These are phyloP conservation scores for rabbit (Oryctolagus cuniculus) DNA, from an alignment of 2,113 vertebrate species.

Conservation along the genomic window DNA sequence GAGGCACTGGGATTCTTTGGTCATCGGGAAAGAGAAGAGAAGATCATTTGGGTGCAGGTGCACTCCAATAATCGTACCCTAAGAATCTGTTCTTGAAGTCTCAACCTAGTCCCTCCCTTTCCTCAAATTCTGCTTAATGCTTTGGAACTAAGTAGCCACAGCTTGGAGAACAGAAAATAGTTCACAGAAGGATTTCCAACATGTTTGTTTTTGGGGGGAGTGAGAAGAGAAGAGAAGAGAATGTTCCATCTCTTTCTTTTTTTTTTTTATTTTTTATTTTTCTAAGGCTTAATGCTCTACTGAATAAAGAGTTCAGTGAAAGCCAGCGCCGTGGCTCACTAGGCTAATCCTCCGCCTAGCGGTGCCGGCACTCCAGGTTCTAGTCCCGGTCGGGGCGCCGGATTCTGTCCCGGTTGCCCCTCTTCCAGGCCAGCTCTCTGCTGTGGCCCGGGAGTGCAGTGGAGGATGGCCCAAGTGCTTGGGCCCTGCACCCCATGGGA, in stretches of 20 bases:
- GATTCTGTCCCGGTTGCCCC: no score
- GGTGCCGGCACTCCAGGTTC: no score
- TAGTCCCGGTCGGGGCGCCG: no score
- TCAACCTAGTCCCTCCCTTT: background rate
- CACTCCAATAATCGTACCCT: background rate
- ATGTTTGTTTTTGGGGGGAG: background rate
- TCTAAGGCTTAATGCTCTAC: no score
- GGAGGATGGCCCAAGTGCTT: no score
- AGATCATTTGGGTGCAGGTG: background rate
- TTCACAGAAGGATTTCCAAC: background rate
- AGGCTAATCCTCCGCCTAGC: no score
- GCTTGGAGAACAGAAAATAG: background rate
- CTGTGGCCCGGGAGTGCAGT: no score
- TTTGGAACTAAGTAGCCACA: background rate
- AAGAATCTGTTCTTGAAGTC: background rate
- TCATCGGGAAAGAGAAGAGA: background rate
- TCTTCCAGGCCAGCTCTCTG: no score
- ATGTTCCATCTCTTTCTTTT: background rate
- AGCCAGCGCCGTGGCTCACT: no score
- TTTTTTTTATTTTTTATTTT: no score
- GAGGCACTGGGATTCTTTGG: background rate
- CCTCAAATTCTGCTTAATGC: background rate
- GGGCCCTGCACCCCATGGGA: no score
- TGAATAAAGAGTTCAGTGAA: no score
- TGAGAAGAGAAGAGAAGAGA: background rate